These are phyloP conservation scores for Actinopyga echinites DNA, from an alignment of 53 echinoderm and acorn worm species.

Conservation along the genomic window DNA sequence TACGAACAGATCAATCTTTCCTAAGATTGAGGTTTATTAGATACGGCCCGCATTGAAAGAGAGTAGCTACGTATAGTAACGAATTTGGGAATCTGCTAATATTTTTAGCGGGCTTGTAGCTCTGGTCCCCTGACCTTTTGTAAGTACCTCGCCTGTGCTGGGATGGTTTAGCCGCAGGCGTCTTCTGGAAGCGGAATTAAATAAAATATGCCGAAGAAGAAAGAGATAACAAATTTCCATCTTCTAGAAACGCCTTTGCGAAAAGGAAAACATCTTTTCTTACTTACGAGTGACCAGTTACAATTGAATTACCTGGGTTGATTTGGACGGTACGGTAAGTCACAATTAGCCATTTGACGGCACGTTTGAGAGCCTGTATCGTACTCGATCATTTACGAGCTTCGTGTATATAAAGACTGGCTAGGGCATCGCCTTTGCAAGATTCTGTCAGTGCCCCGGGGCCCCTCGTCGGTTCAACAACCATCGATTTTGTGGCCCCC, in stretches of 20 bases:
- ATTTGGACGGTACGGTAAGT: constrained; percentile 22
- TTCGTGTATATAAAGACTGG: neutral
- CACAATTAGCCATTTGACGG: constrained; percentile 43
- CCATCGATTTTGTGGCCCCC: constrained; percentile 45
- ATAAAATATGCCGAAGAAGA: constrained; percentile 40
- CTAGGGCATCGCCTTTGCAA: constrained; percentile 27
- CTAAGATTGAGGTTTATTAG: too few species aligned
- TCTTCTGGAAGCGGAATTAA: constrained; percentile 15
- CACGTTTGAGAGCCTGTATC: neutral
- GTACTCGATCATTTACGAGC: neutral
- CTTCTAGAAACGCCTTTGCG: constrained; percentile 35
- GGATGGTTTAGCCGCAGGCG: constrained; percentile 2
- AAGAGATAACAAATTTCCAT: constrained; percentile 44
- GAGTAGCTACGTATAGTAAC: too few species aligned
- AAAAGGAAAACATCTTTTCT: constrained; percentile 47
- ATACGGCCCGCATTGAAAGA: too few species aligned
- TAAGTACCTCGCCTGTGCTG: constrained; percentile 23
- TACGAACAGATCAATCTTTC: too few species aligned
- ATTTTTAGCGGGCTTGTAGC: neutral
- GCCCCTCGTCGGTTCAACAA: constrained; percentile 40
- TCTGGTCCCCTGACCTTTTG: constrained; percentile 29
- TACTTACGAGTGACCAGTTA: constrained; percentile 40
- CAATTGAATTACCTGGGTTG: constrained; percentile 45
- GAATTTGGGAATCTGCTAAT: neutral
- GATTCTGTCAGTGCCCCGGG: constrained; percentile 18